Percentiles rank a stretch among this genome's conserved stretches.
phyloP scores from a whole-genome alignment of 2,888 invertebrate genomes.

The Drosophila niveifrons region DNA sequence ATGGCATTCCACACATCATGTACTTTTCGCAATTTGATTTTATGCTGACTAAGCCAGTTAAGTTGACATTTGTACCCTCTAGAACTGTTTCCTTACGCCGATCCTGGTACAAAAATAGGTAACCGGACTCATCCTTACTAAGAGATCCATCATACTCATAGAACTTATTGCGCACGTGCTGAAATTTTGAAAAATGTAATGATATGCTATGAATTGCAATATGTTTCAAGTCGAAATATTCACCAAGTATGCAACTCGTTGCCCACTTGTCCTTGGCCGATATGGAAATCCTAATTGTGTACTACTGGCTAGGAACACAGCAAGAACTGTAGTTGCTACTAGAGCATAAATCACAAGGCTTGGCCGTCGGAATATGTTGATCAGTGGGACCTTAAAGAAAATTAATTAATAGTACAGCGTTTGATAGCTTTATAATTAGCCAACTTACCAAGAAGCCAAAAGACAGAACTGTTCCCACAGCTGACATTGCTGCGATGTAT shows the following conservation, averaged over 20 bases:
- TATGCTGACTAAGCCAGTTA: constrained; percentile 61
- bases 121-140: constrained; percentile 85
- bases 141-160: constrained; percentile 82
- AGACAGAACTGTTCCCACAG: constrained; percentile 75
- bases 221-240: too few species aligned
- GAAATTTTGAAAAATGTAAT: too few species aligned
- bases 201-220: too few species aligned
- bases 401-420: not conserved
- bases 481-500: constrained; percentile 85
- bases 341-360: constrained; percentile 35
- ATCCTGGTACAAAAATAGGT: constrained; percentile 86
- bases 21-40: constrained; percentile 63
- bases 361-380: constrained; percentile 56
- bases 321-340: constrained; percentile 27
- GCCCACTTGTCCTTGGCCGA: constrained; percentile 85
- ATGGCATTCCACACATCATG: constrained; percentile 80
- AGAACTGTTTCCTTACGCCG: constrained; percentile 59
- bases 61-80: constrained; percentile 52
- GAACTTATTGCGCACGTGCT: constrained; percentile 82
- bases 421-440: not conserved
- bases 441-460: constrained; percentile 82
- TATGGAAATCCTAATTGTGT: constrained; percentile 88
- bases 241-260: constrained; percentile 86
- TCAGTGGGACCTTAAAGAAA: constrained; percentile 40
- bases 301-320: constrained; percentile 63